A percentile compares a stretch with the other conserved stretches of the same genome.
These are phyloP conservation scores for Leptinotarsa lineolata DNA, from an alignment of 1,140 invertebrate genomes.

Conservation along the genomic window DNA sequence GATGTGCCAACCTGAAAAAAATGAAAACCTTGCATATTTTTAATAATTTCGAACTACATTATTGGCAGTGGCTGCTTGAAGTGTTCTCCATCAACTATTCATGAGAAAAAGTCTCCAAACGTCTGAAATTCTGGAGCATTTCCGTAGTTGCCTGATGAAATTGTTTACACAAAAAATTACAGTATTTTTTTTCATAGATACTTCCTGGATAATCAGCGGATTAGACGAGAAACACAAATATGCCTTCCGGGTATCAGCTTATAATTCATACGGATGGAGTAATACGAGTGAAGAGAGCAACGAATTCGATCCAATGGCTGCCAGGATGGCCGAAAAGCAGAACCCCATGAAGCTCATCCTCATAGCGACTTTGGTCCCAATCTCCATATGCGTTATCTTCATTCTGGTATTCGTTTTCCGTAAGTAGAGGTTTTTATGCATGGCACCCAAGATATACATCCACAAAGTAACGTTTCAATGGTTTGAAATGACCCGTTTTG, in stretches of 20 bases:
- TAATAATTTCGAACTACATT: too few relatives aligned
- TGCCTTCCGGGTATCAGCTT: conserved; percentile 76
- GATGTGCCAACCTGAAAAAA: too few relatives aligned
- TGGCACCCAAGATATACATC: too few relatives aligned
- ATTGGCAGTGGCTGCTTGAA: too few relatives aligned
- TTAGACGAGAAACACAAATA: conserved; percentile 67
- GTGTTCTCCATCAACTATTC: too few relatives aligned
- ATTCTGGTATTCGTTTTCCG: conserved; percentile 58
- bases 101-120: too few relatives aligned
- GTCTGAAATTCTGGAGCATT: too few relatives aligned
- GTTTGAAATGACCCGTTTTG: too few relatives aligned
- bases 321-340: conserved; percentile 64
- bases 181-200: conserved; percentile 58
- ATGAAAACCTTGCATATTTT: too few relatives aligned
- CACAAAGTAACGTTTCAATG: too few relatives aligned
- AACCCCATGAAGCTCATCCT: conserved; percentile 61
- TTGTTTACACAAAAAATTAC: too few relatives aligned
- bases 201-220: conserved; percentile 77
- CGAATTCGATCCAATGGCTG: conserved; percentile 60
- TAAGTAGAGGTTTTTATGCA: conserved; percentile 49
- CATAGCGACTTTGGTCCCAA: conserved; percentile 63
- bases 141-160: too few relatives aligned
- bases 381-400: conserved; percentile 57
- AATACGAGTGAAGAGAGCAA: conserved; percentile 63
- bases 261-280: conserved; percentile 84